These are phyloP conservation scores for Drosophila tsacasi DNA, from an alignment of 1,140 invertebrate genomes.

Conservation along the genomic window DNA sequence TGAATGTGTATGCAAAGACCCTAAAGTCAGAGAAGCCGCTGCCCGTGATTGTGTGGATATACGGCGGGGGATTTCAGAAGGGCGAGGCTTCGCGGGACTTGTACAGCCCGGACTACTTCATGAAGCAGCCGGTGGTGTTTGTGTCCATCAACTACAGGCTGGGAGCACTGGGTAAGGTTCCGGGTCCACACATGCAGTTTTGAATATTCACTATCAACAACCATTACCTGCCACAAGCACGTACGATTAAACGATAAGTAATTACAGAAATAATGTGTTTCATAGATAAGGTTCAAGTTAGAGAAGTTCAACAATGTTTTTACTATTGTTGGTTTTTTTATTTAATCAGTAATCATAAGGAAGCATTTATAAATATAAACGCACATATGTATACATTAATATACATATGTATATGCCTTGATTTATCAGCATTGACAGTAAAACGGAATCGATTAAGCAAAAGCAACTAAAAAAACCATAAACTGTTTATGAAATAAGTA, in stretches of 20 bases:
- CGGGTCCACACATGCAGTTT: constrained; percentile 1
- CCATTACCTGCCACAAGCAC: constrained; percentile 9
- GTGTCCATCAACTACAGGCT: constrained; percentile 87
- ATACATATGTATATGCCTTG: background rate
- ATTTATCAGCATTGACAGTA: background rate
- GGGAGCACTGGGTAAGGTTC: constrained; percentile 85
- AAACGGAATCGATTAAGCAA: background rate
- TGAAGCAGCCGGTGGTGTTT: constrained; percentile 86
- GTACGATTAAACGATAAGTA: background rate
- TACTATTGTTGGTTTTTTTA: background rate
- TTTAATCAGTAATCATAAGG: background rate
- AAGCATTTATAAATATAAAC: background rate
- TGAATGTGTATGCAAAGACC: constrained; percentile 90
- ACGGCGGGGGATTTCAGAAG: constrained; percentile 87
- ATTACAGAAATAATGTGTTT: background rate
- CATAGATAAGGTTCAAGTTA: background rate
- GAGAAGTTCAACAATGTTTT: background rate
- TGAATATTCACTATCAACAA: background rate
- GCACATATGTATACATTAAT: background rate
- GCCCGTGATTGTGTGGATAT: constrained; percentile 89
- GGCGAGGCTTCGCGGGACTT: constrained; percentile 84
- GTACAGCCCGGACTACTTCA: constrained; percentile 86
- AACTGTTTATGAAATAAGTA: background rate
- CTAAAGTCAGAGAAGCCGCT: constrained; percentile 56
- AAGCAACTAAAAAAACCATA: background rate